Base-by-base conservation (phyloP, 2,888 invertebrate species). In the Rotaria sp. region DNA sequence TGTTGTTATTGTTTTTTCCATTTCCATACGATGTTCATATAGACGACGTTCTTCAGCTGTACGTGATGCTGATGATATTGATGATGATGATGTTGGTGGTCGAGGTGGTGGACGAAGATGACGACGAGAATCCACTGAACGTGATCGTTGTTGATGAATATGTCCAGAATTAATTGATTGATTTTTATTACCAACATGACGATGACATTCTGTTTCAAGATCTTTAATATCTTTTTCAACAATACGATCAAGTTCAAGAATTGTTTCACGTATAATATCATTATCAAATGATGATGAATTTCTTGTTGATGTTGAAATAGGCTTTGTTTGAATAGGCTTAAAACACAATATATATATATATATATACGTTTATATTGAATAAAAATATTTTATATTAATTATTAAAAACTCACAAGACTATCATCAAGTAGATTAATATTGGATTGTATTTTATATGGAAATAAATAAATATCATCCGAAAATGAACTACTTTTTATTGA, bases 191-290 rank as follows among this genome's bases (percentile, higher is more conserved):
- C 11, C 67, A 30, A 15, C 30, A 67, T 67, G 67, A 30, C 80
- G 80, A 35, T 67, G 67, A 26, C 84, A 84, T 84, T 84, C 41
- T 3, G 50, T 38, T 55, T 84, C 52, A 26, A 84, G 45, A 38
- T 84, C 84, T 84, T 84, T 84, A 84, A 84, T 50, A 84, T 84
- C 50, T 52, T 50, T 84, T 84, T 84, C 84, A 38, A 84, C 84
- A 26, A 84, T 84, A 45, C 84, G 84, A 84, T 84, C 84, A 26
- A 84, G 52, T 35, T 84, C 84, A 38, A 84, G 55, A 45, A 84
- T 35, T 35, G 84, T 84, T 38, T 84, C 55, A 38, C 84, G 84
- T 11, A 84, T 45, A 24, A 80, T 41, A 45, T 80, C 80, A 45
- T n/a, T 41, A n/a, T 80, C 80, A n/a, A 26, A 45, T 26, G 45